Conservation (phyloP, 2,113 vertebrate species). For the Willisornis vidua region DNA sequence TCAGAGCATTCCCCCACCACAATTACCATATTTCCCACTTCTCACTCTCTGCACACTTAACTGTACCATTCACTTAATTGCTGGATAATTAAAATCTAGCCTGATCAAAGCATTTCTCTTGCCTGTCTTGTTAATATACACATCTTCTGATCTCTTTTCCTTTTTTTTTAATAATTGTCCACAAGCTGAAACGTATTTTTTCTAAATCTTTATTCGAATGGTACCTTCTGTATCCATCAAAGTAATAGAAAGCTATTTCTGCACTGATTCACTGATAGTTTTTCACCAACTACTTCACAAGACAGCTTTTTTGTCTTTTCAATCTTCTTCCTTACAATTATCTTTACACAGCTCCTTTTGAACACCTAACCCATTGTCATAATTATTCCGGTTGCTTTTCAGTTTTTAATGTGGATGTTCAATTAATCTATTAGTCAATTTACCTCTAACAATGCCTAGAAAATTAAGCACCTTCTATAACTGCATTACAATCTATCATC, state of each 20-base stretch:
- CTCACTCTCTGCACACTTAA: not conserved
- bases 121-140: not conserved
- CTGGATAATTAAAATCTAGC: constrained; percentile 19
- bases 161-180: not conserved
- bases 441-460: constrained; percentile 7
- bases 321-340: constrained; percentile 3
- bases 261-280: not conserved
- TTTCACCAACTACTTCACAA: not conserved
- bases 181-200: not conserved
- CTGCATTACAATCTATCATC: constrained; percentile 4
- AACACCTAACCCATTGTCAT: not conserved
- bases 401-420: constrained; percentile 17
- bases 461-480: not conserved
- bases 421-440: constrained; percentile 44
- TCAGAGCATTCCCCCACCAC: not conserved
- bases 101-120: constrained; percentile 35
- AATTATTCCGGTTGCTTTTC: not conserved
- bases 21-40: not conserved
- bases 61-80: not conserved
- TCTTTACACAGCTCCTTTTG: not conserved
- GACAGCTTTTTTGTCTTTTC: not conserved
- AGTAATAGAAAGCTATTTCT: not conserved
- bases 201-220: not conserved
- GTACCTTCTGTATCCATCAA: not conserved
- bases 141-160: not conserved